These are phyloP conservation scores for Diprion similis DNA, from an alignment of 1,140 invertebrate species.

Conservation along the genomic window DNA sequence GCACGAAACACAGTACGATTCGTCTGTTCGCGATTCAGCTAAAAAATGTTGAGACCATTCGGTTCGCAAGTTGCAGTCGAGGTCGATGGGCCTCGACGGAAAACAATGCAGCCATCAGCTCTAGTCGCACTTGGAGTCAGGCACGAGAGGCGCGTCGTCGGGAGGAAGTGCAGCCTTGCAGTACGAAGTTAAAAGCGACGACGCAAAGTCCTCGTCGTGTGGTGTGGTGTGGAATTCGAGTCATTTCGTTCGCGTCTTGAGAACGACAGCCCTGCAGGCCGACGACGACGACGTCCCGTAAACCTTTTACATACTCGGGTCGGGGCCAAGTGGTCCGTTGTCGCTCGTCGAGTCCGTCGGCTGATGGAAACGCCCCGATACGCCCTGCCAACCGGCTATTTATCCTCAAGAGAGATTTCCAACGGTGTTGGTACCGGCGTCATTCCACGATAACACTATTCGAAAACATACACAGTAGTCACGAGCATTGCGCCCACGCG, in stretches of 20 bases:
- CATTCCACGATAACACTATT: too few relatives aligned
- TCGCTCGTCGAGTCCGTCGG: background rate
- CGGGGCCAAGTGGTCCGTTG: constrained; percentile 9
- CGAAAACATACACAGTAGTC: too few relatives aligned
- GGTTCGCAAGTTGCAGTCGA: too few relatives aligned
- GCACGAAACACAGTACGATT: too few relatives aligned
- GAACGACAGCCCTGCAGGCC: constrained; percentile 18
- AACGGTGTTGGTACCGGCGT: too few relatives aligned
- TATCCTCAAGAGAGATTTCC: too few relatives aligned
- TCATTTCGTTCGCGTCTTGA: constrained; percentile 35
- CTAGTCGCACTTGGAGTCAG: background rate
- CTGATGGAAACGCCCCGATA: background rate
- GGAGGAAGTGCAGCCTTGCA: background rate
- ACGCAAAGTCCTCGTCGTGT: background rate
- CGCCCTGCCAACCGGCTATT: too few relatives aligned
- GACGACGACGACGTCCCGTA: constrained; percentile 32
- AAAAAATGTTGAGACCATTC: too few relatives aligned
- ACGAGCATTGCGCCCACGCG: too few relatives aligned
- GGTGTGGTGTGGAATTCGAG: constrained; percentile 31
- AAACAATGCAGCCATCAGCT: background rate
- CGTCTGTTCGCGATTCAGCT: too few relatives aligned
- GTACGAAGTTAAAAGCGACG: background rate
- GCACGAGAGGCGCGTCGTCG: background rate
- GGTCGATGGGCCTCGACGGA: background rate
- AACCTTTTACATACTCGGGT: constrained; percentile 40